Conservation (phyloP, 2,797 vertebrate genomes). For the Jordanella pulchra region DNA sequence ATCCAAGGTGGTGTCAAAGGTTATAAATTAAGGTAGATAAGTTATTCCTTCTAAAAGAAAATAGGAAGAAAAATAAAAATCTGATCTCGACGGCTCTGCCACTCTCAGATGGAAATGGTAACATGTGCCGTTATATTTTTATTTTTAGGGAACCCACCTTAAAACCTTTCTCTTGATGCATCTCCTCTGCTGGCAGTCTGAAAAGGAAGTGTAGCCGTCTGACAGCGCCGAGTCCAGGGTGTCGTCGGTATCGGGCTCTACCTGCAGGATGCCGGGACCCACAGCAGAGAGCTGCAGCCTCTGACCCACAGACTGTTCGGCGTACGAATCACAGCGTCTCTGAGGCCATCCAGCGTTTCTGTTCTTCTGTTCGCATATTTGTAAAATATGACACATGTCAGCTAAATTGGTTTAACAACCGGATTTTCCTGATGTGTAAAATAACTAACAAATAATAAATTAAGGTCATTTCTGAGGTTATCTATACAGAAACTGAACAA, state of each 20-base stretch:
- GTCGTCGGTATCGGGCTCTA: conserved; percentile 41
- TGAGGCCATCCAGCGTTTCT: conserved; percentile 26
- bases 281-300: conserved; percentile 44
- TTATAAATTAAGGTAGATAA: not conserved
- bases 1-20: not conserved
- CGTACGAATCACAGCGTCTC: conserved; percentile 60
- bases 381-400: not conserved
- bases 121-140: too few relatives aligned
- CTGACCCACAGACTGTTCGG: conserved; percentile 62
- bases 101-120: too few relatives aligned
- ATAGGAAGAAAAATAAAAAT: not conserved
- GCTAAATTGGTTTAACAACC: not conserved
- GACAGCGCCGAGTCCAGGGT: conserved; percentile 20
- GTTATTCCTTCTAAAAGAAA: not conserved
- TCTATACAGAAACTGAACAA: too few relatives aligned
- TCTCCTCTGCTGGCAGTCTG: conserved; percentile 44
- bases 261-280: conserved; percentile 53
- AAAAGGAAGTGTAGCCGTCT: conserved; percentile 46
- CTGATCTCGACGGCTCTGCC: not conserved
- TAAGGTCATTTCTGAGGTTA: too few relatives aligned
- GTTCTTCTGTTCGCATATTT: conserved; percentile 24
- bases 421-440: too few relatives aligned
- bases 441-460: too few relatives aligned
- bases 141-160: conserved; percentile 58
- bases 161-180: conserved; percentile 80